A percentile compares a stretch with the other conserved stretches of the same genome.
These are phyloP conservation scores for Stegastes partitus DNA, from an alignment of 2,113 vertebrate genomes.

Conservation along the genomic window DNA sequence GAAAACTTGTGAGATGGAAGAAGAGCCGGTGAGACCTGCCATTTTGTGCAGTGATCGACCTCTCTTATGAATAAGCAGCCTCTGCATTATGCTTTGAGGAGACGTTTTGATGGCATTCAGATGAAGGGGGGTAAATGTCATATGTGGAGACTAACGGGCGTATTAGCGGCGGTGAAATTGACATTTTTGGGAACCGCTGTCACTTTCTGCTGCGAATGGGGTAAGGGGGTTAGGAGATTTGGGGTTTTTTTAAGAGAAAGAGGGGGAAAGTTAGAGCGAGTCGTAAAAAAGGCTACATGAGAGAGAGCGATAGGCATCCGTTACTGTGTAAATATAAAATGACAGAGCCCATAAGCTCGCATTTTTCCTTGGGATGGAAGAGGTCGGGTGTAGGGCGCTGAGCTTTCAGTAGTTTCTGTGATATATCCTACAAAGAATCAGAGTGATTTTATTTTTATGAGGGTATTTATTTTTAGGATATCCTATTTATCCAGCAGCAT, in stretches of 20 bases:
- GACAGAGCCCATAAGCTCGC: constrained; percentile 46
- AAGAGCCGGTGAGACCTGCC: constrained; percentile 92
- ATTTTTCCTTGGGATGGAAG: constrained; percentile 20
- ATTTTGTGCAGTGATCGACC: constrained; percentile 94
- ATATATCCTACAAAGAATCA: background rate
- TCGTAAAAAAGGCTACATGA: constrained; percentile 28
- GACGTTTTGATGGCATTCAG: constrained; percentile 84
- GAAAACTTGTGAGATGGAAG: constrained; percentile 90
- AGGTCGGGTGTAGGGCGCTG: constrained; percentile 24
- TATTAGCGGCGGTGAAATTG: constrained; percentile 44
- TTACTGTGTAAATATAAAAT: constrained; percentile 67
- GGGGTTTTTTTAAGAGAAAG: background rate
- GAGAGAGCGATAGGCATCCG: constrained; percentile 55
- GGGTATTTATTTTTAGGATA: background rate
- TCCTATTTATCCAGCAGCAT: constrained; percentile 2
- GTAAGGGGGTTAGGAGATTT: constrained; percentile 4
- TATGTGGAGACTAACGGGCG: constrained; percentile 61
- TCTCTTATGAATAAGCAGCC: constrained; percentile 85
- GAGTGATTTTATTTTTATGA: background rate
- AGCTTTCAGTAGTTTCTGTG: background rate
- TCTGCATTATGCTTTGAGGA: constrained; percentile 84
- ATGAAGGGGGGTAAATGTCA: constrained; percentile 82
- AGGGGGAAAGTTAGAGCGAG: constrained; percentile 70
- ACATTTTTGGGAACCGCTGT: constrained; percentile 14
- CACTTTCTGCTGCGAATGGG: constrained; percentile 5